Evolutionary conservation across 2,888 invertebrate species (phyloP).

Genomic region (Byasa hedistus): DNA sequence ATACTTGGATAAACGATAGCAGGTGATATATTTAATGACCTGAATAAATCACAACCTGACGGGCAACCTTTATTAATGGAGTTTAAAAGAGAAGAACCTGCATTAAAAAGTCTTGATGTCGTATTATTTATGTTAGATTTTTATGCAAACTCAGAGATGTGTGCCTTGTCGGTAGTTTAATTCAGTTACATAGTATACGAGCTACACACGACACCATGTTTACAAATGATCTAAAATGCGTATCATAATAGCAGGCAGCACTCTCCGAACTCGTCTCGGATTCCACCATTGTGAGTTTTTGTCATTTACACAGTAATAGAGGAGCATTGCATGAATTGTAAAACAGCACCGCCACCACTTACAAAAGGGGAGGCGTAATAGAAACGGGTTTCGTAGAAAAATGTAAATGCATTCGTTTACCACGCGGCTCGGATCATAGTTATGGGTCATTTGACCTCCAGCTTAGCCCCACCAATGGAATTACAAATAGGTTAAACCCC

Average conservation of each 20-base stretch:
- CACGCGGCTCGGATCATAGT: conserved; percentile 54
- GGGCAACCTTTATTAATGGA: too few relatives aligned
- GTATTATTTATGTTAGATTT: too few relatives aligned
- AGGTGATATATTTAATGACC: too few relatives aligned
- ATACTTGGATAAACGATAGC: too few relatives aligned
- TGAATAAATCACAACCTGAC: too few relatives aligned
- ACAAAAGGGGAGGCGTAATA: conserved; percentile 56
- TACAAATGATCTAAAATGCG: conserved; percentile 15
- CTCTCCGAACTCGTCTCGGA: conserved; percentile 6
- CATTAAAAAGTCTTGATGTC: too few relatives aligned
- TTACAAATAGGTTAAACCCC: conserved; percentile 56
- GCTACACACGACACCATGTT: neutral
- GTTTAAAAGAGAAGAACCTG: too few relatives aligned
- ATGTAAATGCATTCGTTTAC: conserved; percentile 61
- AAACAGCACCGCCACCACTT: conserved; percentile 46
- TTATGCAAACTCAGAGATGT: too few relatives aligned
- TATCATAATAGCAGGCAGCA: neutral
- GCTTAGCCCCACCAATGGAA: conserved; percentile 55
- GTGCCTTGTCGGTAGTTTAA: neutral
- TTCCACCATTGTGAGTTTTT: conserved; percentile 39
- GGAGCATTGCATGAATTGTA: conserved; percentile 44
- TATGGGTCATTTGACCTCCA: conserved; percentile 65
- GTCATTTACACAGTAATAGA: conserved; percentile 38
- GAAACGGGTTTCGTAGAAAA: conserved; percentile 62
- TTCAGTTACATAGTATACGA: neutral